These are phyloP conservation scores for Chrosomus eos DNA, from an alignment of 2,797 vertebrate genomes.

Conservation along the genomic window DNA sequence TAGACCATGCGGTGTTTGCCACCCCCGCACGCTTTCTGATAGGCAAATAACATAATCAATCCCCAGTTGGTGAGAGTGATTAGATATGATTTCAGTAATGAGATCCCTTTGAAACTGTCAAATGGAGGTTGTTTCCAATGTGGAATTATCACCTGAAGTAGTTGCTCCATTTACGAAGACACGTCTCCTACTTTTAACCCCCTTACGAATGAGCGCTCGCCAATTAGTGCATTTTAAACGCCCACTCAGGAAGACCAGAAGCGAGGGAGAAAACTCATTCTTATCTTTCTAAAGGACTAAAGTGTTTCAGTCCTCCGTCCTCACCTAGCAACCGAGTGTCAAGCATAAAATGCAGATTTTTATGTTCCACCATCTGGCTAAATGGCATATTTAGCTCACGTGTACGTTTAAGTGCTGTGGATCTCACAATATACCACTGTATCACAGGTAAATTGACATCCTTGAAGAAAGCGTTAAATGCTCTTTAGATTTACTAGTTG, in stretches of 20 bases:
- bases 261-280: slow-evolving; percentile 45
- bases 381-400: slow-evolving; percentile 65
- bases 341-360: slow-evolving; percentile 66
- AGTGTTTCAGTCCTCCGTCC: slow-evolving; percentile 63
- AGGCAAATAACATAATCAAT: slow-evolving; percentile 45
- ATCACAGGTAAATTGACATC: no score
- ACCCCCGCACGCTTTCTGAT: slow-evolving; percentile 26
- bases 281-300: slow-evolving; percentile 49
- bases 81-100: slow-evolving; percentile 47
- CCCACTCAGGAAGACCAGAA: slow-evolving; percentile 64
- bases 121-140: slow-evolving; percentile 19
- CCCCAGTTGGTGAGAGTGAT: slow-evolving; percentile 17
- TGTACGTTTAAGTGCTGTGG: slow-evolving; percentile 43
- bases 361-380: slow-evolving; percentile 63
- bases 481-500: neutral
- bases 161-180: slow-evolving; percentile 40
- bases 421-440: slow-evolving; percentile 11
- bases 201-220: slow-evolving; percentile 53
- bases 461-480: neutral
- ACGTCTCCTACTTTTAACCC: slow-evolving; percentile 37
- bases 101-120: slow-evolving; percentile 36
- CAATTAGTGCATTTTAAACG: slow-evolving; percentile 67
- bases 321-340: slow-evolving; percentile 71
- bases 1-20: neutral
- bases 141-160: slow-evolving; percentile 36